These are phyloP conservation scores for Odocoileus hemionus DNA, from an alignment of 2,113 vertebrate genomes.

Conservation along the genomic window DNA sequence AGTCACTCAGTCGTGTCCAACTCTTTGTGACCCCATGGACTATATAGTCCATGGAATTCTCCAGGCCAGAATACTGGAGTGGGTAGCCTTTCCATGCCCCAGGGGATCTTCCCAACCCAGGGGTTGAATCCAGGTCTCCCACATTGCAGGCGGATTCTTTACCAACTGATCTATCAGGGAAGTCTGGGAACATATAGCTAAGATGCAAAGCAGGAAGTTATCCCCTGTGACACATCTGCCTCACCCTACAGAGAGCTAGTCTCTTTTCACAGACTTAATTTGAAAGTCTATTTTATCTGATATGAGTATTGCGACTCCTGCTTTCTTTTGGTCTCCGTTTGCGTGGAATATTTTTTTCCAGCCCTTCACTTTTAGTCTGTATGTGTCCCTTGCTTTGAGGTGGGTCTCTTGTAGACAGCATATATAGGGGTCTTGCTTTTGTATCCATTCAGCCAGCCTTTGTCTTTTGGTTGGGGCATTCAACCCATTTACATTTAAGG, in stretches of 20 bases:
- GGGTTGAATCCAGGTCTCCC: background rate
- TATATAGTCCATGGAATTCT: background rate
- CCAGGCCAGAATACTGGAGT: background rate
- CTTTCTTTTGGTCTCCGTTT: too few relatives aligned
- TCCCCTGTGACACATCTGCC: background rate
- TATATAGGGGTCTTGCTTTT: too few relatives aligned
- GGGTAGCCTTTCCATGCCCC: background rate
- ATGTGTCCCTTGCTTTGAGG: too few relatives aligned
- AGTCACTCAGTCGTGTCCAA: background rate
- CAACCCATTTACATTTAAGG: too few relatives aligned
- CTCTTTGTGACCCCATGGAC: background rate
- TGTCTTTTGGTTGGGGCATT: too few relatives aligned
- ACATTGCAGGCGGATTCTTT: background rate
- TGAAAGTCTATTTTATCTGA: too few relatives aligned
- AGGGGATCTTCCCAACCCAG: background rate
- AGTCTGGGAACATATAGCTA: background rate
- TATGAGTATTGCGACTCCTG: too few relatives aligned
- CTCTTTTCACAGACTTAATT: too few relatives aligned
- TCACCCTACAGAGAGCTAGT: background rate
- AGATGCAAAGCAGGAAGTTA: background rate
- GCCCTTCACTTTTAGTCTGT: too few relatives aligned
- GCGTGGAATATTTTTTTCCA: too few relatives aligned
- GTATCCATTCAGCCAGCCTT: too few relatives aligned
- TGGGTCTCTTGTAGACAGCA: too few relatives aligned
- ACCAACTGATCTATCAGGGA: background rate